These are phyloP conservation scores for Acomys russatus DNA, from an alignment of 2,797 vertebrate species.

Conservation along the genomic window DNA sequence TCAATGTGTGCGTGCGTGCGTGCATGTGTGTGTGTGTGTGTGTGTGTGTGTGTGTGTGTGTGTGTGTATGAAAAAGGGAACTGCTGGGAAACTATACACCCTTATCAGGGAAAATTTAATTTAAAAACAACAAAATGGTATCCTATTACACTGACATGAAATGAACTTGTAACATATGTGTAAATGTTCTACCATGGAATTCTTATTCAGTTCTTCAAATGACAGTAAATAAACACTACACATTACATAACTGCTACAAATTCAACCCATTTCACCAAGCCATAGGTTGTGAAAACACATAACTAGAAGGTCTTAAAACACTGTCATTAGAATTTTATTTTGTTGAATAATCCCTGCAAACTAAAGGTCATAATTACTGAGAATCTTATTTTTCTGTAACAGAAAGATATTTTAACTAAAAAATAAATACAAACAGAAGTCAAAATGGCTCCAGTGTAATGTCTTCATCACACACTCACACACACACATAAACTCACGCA, in stretches of 20 bases:
- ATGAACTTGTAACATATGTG: background rate
- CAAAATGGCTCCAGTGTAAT: background rate
- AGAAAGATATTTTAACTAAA: background rate
- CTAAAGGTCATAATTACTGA: constrained; percentile 38
- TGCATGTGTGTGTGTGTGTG: background rate
- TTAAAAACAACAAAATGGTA: background rate
- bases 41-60: background rate
- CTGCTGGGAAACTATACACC: background rate
- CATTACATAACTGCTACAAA: background rate
- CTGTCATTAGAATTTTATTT: background rate
- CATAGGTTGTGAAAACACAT: background rate
- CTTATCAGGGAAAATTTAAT: background rate
- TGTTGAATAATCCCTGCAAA: background rate
- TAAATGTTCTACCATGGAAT: background rate
- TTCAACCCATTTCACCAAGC: background rate
- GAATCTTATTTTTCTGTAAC: constrained; percentile 44
- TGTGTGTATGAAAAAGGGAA: background rate
- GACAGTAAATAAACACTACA: background rate
- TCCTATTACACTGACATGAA: background rate
- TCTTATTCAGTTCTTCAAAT: background rate
- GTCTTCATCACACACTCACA: no score
- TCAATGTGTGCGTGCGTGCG: background rate
- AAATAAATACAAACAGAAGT: constrained; percentile 66
- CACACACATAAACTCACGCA: no score
- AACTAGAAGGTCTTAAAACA: background rate